Evolutionary conservation across 2,888 invertebrate species (phyloP), one percentile per base, ranked within the genome.

Genomic region (Morpho deidamia): DNA sequence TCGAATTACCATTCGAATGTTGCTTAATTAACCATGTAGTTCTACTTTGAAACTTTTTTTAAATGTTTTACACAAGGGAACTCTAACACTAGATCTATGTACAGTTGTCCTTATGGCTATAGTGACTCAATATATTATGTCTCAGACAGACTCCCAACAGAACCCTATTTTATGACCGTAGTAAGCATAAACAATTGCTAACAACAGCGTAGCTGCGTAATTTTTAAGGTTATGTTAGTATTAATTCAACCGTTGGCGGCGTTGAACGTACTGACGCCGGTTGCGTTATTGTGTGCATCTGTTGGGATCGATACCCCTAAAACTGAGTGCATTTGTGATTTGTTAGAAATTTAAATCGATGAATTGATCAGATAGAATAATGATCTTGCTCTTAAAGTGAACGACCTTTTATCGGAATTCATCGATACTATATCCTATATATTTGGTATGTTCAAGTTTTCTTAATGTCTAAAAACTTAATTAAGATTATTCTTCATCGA

Each of bases 141-240:
- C 75, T 72, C 73, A 57, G 70, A 80, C 74, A 68, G 23, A 23
- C 23, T 23, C 23, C 23, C 71, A 72, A 67, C 72, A 74, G 79
- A 78, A 83, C 83, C 84, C 84, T 76, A 85, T 82, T 80, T 56
- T 40, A 60, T 54, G 58, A 47, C 55, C 55, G 62, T 53, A 69
- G 11, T 14, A 42, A 38, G 77, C 77, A 81, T 78, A 84, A 80
- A 83, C 84, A 87, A 81, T 83, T 84, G 81, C 81, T 78, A 74
- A 76, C 81, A 69, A 66, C 65, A 78, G 83, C 82, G 81, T 83
- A 84, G 60, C 62, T 61, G 58, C 61, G 61, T 59, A 81, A 55
- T 59, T 78, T 87, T 87, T 86, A 78, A 88, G 86, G 88, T 89
- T 86, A 87, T 83, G 81, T 80, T 84, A 89, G 88, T 89, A 81